A percentile compares a stretch with the other conserved stretches of the same genome.
These are phyloP conservation scores for Rhinichthys osculus DNA, from an alignment of 2,797 vertebrate species.

Conservation along the genomic window DNA sequence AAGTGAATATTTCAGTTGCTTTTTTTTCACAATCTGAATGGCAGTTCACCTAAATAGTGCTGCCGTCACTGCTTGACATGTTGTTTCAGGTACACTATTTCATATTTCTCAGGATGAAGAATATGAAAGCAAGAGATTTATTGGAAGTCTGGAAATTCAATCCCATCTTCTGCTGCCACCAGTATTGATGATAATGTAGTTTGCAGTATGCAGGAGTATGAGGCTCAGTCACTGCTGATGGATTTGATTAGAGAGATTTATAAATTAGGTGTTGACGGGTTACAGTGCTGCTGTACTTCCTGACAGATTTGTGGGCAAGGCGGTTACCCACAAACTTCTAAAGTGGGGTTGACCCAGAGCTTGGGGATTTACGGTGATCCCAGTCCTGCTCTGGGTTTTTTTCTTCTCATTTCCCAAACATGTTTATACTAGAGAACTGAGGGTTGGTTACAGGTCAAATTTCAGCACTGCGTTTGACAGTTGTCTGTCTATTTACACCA, in stretches of 20 bases:
- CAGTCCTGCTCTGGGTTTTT: background rate
- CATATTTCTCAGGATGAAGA: conserved; percentile 12
- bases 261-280: background rate
- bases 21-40: background rate
- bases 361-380: background rate
- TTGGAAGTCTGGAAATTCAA: background rate
- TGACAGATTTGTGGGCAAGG: background rate
- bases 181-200: background rate
- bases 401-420: background rate
- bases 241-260: background rate
- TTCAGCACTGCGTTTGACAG: background rate
- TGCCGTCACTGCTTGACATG: background rate
- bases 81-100: background rate
- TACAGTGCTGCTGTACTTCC: background rate
- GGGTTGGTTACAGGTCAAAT: background rate
- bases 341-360: background rate
- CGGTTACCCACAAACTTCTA: background rate
- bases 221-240: background rate
- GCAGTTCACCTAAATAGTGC: background rate
- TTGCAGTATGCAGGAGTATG: background rate
- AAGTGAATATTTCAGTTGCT: background rate
- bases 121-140: background rate
- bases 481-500: background rate
- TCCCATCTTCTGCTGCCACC: background rate
- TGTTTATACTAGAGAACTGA: background rate